These are phyloP conservation scores for Philereme transversata DNA, from an alignment of 2,888 invertebrate species.

Conservation along the genomic window DNA sequence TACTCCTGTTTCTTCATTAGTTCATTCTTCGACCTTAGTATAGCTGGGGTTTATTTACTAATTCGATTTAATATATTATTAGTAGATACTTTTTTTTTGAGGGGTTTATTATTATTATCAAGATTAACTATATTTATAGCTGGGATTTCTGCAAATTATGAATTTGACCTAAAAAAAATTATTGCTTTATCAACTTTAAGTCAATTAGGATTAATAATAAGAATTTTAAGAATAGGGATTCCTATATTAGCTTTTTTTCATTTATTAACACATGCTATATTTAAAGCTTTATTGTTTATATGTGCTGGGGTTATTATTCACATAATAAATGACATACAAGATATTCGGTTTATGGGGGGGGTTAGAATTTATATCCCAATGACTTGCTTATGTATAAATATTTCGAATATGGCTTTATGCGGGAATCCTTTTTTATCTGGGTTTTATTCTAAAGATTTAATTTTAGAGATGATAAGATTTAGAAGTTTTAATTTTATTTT, in stretches of 20 bases:
- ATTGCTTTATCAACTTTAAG: conserved; percentile 91
- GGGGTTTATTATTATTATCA: conserved; percentile 81
- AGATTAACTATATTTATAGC: conserved; percentile 85
- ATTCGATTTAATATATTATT: conserved; percentile 87
- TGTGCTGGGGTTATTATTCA: conserved; percentile 89
- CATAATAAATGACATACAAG: conserved; percentile 85
- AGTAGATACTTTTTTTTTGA: conserved; percentile 61
- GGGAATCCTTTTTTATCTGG: conserved; percentile 86
- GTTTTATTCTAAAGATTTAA: conserved; percentile 87
- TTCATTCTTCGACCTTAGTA: conserved; percentile 90
- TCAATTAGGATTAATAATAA: conserved; percentile 89
- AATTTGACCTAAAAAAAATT: conserved; percentile 90
- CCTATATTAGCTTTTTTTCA: conserved; percentile 87
- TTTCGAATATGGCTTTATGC: conserved; percentile 85
- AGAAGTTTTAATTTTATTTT: conserved; percentile 79
- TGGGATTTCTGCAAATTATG: conserved; percentile 85
- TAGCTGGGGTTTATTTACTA: conserved; percentile 89
- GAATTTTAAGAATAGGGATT: conserved; percentile 83
- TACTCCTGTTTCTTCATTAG: conserved; percentile 90
- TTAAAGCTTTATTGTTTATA: conserved; percentile 90
- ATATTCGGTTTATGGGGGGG: conserved; percentile 86
- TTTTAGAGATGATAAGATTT: conserved; percentile 83
- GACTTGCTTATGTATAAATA: conserved; percentile 81
- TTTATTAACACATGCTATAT: conserved; percentile 88
- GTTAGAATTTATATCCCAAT: conserved; percentile 77